Evolutionary conservation across 1,140 invertebrate species (phyloP), one percentile per base, ranked within the genome.

Genomic region (Charaxes varanes): DNA sequence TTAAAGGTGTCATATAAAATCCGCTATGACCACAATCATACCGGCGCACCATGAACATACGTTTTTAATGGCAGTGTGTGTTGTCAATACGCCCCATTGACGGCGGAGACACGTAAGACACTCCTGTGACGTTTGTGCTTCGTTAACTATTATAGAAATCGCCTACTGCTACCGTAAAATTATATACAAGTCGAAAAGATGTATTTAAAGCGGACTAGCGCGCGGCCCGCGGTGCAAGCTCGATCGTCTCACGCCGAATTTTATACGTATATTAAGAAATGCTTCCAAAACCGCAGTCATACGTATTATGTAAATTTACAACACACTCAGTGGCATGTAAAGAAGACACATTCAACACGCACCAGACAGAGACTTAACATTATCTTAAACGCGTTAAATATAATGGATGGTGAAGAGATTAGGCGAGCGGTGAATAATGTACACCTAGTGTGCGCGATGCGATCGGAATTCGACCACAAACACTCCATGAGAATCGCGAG

Each of bases 221-320:
- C 46, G 49, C 61, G 71, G 65, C 59, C 78, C 78, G 69, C 66
- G 74, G 78, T 78, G 74, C 74, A 58, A 70, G 74, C 72, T 37
- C 60, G 64, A 78, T 70, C 74, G 72, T 64, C 53, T 61, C 59
- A 62, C 62, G 56, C 62, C 53, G 42, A 53, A 64, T 48, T 54
- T 62, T 65, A 78, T 65, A 72, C 66, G 64, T 78, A 76, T 65
- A 67, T 64, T 81, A 72, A 80, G 70, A 81, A 81, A 77, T 77
- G 68, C 72, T 69, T 77, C 72, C 62, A 71, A 74, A 70, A 73
- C 48, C 56, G 46, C 72, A 78, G 53, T 42, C 74, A 77, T 63
- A 76, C 72, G 43, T 53, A 66, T 59, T 46, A 77, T 72, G 66
- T 66, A 71, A 69, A 74, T 62, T 59, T 69, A 78, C 68, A 73